Conservation (phyloP, 2,113 vertebrate species). For the Cichladusa arquata region DNA sequence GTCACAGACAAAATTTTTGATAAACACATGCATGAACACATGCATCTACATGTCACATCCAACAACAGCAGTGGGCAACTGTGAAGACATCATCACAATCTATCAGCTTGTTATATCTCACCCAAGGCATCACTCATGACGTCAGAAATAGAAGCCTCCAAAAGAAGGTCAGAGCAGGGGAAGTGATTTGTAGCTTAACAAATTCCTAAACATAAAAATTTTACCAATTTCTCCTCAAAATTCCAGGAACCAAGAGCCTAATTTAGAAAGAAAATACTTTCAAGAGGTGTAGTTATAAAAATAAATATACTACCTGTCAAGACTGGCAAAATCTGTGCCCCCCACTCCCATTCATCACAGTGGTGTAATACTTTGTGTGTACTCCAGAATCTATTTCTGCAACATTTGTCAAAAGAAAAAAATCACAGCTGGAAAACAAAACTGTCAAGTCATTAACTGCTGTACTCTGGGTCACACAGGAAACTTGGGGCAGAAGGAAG, state of each 20-base stretch:
- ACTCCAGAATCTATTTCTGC: not conserved
- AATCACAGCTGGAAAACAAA: not conserved
- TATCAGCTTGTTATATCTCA: not conserved
- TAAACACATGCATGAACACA: not conserved
- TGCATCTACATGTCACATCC: rapidly evolving
- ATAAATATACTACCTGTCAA: not conserved
- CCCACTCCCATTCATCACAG: not conserved
- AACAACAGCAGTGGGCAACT: not conserved
- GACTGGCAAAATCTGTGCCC: not conserved
- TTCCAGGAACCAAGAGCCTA: not conserved
- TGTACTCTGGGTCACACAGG: not conserved
- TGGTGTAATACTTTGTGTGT: not conserved
- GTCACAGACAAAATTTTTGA: not conserved
- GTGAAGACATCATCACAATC: not conserved
- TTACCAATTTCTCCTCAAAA: not conserved
- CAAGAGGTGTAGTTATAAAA: not conserved
- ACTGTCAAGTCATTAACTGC: not conserved
- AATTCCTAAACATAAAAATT: not conserved
- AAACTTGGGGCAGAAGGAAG: not conserved
- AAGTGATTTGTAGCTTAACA: not conserved
- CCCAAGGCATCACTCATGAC: rapidly evolving
- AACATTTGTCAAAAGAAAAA: not conserved
- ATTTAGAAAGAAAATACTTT: not conserved
- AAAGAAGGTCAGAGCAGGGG: not conserved
- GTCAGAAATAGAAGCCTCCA: not conserved